Evolutionary conservation across 53 echinoderm and acorn worm species (phyloP).

Genomic region (Glandiceps talaboti): DNA sequence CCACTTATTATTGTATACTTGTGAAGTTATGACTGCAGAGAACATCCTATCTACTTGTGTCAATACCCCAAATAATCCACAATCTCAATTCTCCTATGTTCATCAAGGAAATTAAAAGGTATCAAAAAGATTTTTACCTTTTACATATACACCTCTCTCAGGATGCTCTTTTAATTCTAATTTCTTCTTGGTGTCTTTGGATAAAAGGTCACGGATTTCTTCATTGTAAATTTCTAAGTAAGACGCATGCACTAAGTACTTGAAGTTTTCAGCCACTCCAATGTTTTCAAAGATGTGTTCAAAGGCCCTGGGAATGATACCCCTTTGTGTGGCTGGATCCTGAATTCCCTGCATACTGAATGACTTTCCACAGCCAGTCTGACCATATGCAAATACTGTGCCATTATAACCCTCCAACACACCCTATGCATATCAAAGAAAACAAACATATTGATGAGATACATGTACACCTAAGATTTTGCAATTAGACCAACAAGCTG

Average conservation of each 20-base stretch:
- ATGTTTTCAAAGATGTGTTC: conserved; percentile 99
- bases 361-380: conserved; percentile 95
- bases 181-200: conserved; percentile 59
- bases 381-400: conserved; percentile 96
- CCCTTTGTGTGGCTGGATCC: conserved; percentile 80
- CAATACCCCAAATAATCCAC: too few relatives aligned
- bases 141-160: conserved; percentile 94
- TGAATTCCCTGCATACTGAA: conserved; percentile 99
- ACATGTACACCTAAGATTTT: too few relatives aligned
- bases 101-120: too few relatives aligned
- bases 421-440: conserved; percentile 37
- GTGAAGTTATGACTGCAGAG: too few relatives aligned
- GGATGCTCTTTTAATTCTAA: conserved; percentile 95
- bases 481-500: too few relatives aligned
- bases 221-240: conserved; percentile 99
- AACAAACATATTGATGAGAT: too few relatives aligned
- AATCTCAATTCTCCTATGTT: too few relatives aligned
- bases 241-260: conserved; percentile 78
- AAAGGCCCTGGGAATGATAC: conserved; percentile 88
- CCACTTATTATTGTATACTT: too few relatives aligned
- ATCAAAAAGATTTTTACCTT: too few relatives aligned
- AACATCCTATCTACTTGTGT: too few relatives aligned
- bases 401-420: conserved; percentile 97
- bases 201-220: conserved; percentile 77
- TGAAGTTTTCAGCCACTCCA: conserved; percentile 83